Conservation (phyloP, 2,797 vertebrate genomes). For the Oreochromis mossambicus region DNA sequence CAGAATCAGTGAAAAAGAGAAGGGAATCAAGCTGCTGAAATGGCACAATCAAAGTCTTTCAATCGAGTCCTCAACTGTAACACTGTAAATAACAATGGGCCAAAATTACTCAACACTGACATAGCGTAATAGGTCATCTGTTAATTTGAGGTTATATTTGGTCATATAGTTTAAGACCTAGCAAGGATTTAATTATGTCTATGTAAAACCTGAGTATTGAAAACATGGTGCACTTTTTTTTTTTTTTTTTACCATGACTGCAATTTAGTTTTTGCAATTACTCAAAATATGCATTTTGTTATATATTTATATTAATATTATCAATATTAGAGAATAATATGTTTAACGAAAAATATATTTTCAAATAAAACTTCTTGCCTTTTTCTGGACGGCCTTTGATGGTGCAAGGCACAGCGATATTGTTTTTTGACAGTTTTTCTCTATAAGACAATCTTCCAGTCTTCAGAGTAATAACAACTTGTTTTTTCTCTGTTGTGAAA, state of each 20-base stretch:
- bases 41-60: background rate
- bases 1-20: background rate
- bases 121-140: background rate
- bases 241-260: background rate
- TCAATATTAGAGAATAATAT: background rate
- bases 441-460: slow-evolving; percentile 29
- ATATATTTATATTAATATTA: background rate
- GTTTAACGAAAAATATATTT: background rate
- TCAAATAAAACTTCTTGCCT: background rate
- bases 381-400: background rate
- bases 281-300: background rate
- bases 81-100: background rate
- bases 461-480: slow-evolving; percentile 51
- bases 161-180: background rate
- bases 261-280: background rate
- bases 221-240: background rate
- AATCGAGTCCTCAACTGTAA: background rate
- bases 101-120: background rate
- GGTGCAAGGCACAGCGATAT: background rate
- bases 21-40: background rate
- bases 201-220: background rate
- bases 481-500: slow-evolving; percentile 29
- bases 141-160: background rate
- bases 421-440: slow-evolving; percentile 23
- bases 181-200: background rate